Conservation (phyloP, 2,113 vertebrate species). For the Pangasianodon gigas region DNA sequence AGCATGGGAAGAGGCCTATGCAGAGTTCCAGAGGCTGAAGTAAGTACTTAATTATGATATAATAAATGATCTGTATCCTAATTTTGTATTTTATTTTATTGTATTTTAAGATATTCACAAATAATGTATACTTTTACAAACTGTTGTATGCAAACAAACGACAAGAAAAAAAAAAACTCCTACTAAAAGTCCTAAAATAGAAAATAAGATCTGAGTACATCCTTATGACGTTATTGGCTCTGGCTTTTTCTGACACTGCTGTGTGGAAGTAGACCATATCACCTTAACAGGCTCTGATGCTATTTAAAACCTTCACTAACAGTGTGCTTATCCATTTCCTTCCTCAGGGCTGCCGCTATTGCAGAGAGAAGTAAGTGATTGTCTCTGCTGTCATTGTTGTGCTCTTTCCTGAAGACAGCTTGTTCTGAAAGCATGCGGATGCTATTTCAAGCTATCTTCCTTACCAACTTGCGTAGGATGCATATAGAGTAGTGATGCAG, state of each 20-base stretch:
- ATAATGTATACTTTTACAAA: neutral
- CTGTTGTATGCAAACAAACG: neutral
- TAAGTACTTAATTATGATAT: constrained; percentile 73
- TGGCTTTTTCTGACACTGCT: constrained; percentile 64
- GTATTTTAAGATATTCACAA: neutral
- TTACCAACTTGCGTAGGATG: constrained; percentile 5
- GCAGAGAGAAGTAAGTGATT: constrained; percentile 95
- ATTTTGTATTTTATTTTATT: neutral
- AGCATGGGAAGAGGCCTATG: constrained; percentile 93
- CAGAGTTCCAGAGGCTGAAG: constrained; percentile 98
- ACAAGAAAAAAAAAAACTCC: neutral
- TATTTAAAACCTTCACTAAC: constrained; percentile 64
- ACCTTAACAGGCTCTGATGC: constrained; percentile 31
- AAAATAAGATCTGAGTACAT: constrained; percentile 10
- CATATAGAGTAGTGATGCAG: neutral
- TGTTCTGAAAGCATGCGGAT: constrained; percentile 24
- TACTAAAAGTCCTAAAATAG: neutral
- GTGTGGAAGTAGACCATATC: constrained; percentile 27
- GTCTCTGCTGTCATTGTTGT: constrained; percentile 50
- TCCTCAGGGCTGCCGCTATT: constrained; percentile 88
- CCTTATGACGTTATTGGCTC: constrained; percentile 22
- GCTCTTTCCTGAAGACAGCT: constrained; percentile 38
- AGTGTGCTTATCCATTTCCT: constrained; percentile 56
- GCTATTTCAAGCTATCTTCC: constrained; percentile 28
- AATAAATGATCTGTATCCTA: neutral